Percentiles rank a stretch among this genome's conserved stretches.
phyloP scores from a whole-genome alignment of 2,888 invertebrate species.

The Flexamia atlantica region DNA sequence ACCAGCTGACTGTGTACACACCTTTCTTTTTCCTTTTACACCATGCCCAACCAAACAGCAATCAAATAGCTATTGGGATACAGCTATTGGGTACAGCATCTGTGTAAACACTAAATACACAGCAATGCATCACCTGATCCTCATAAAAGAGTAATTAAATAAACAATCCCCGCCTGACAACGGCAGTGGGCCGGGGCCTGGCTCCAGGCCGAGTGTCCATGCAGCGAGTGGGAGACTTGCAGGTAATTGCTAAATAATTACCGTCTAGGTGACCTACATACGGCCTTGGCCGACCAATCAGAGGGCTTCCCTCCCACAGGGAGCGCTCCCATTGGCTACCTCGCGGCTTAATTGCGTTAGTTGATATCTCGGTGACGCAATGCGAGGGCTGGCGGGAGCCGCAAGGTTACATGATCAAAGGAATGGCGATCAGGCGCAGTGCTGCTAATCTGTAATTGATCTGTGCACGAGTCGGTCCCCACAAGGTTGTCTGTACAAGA shows the following conservation, averaged over 20 bases:
- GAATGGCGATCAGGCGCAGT: too few relatives aligned
- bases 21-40: too few relatives aligned
- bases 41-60: too few relatives aligned
- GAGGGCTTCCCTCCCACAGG: slow-evolving; percentile 20
- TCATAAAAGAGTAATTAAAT: background rate
- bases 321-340: background rate
- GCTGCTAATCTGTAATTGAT: too few relatives aligned
- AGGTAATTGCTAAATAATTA: slow-evolving; percentile 30
- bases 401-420: too few relatives aligned
- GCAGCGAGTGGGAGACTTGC: background rate
- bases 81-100: too few relatives aligned
- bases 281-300: slow-evolving; percentile 38
- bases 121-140: background rate
- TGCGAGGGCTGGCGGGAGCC: too few relatives aligned
- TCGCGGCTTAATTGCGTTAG: background rate
- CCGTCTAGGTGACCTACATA: slow-evolving; percentile 43
- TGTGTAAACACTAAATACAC: background rate
- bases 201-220: background rate
- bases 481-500: too few relatives aligned
- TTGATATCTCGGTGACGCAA: background rate
- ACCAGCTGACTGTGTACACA: too few relatives aligned
- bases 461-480: too few relatives aligned
- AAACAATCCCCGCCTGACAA: background rate
- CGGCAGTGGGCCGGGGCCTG: background rate
- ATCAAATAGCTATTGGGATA: too few relatives aligned